Conservation (phyloP, 2,113 vertebrate genomes). For the Pica pica region DNA sequence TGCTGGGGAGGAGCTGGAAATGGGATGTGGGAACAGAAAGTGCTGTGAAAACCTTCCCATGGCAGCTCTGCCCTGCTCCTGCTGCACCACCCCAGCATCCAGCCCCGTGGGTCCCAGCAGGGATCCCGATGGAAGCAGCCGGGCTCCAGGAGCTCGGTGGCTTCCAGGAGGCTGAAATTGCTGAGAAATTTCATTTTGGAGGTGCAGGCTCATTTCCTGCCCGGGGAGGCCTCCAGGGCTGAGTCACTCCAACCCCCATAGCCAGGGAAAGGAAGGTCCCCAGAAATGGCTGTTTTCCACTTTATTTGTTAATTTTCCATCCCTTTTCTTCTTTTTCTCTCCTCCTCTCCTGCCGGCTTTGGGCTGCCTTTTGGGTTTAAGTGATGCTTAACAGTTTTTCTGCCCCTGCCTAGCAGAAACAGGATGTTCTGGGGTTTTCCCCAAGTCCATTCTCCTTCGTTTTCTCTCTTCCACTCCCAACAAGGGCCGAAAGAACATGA, state of each 20-base stretch:
- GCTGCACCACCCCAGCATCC: neutral
- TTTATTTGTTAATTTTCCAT: neutral
- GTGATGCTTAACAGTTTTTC: neutral
- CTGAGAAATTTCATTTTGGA: neutral
- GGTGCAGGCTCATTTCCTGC: neutral
- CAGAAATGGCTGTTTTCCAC: neutral
- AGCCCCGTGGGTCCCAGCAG: neutral
- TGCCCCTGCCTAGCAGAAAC: neutral
- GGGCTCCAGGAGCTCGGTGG: neutral
- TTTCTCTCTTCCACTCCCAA: neutral
- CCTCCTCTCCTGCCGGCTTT: neutral
- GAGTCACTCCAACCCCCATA: neutral
- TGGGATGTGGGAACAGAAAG: neutral
- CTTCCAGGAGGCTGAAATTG: neutral
- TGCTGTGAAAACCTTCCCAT: too few species aligned
- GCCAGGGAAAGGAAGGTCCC: neutral
- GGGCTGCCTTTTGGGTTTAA: neutral
- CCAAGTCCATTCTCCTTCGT: neutral
- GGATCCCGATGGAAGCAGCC: accelerated
- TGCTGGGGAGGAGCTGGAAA: neutral
- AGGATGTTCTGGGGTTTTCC: neutral
- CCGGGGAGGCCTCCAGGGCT: neutral
- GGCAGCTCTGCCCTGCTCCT: neutral
- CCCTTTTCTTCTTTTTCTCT: neutral
- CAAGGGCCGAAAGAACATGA: neutral